Evolutionary conservation across 2,113 vertebrate species (phyloP), one percentile per base, ranked within the genome.

Genomic region (Muscicapa adusta): DNA sequence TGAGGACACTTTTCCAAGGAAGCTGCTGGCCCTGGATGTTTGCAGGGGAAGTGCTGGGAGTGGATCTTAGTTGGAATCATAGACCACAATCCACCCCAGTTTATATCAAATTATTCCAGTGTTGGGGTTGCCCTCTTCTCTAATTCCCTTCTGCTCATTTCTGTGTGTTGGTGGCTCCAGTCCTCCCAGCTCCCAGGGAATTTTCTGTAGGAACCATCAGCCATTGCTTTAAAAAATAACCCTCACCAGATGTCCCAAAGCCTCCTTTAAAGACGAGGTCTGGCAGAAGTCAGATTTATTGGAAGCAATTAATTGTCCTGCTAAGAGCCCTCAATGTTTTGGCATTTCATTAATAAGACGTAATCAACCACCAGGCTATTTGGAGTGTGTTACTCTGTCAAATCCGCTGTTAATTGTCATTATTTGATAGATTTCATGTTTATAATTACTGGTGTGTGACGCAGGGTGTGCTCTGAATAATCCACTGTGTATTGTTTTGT

Each of bases 361-460:
- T 53, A 73, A 88, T 74, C 85, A 91, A 71, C 71, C 91, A 75
- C 57, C 38, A 61, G 82, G 75, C 61, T 93, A 47, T 90, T 94
- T 93, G 93, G 54, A 90, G 67, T 23, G 56, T 71, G 90, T 80
- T 93, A 61, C 76, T 96, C 85, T 93, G 92, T 92, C 85, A 89
- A 81, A 89, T 86, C 57, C 89, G 36, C 88, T 94, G 90, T 72
- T 94, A 91, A 77, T 80, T 62, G 91, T 85, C 88, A 71, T 96
- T 93, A 93, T 88, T 93, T 95, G 85, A 88, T 96, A 71, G 83
- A 86, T 90, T 93, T 77, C 88, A 76, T 94, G 90, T 95, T 91
- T 91, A 60, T 95, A 95, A 94, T 96, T 95, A 94, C 85, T 91
- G 88, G 75, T 94, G 61, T 86, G 79, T 95, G 95, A 96, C 56